Base-by-base conservation (phyloP, 2,888 invertebrate genomes). In the Mythimna pallens region DNA sequence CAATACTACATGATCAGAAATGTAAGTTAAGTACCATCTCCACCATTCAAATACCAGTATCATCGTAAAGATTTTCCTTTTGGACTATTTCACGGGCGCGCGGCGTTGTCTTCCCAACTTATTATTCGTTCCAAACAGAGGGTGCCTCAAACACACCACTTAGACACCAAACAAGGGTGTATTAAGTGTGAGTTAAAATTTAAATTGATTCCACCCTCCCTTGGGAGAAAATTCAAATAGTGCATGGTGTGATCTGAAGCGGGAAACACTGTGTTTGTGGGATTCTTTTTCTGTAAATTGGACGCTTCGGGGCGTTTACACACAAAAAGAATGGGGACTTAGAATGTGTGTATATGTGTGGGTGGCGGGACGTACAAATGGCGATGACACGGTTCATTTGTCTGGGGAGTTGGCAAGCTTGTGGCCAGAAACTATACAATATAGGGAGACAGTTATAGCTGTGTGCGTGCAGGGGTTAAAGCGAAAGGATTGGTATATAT, bases 141-240 rank as follows among this genome's bases (percentile, higher is more conserved):
- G 96, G 96, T 95, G 95, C 90, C 93, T 93, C 91, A 92, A 96
- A 96, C 95, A 96, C 94, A 95, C 96, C 96, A 96, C 96, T 96
- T 96, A 96, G 94, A 96, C 94, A 94, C 96, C 95, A 95, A 96
- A 96, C 96, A 96, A 94, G 96, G 96, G 96, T 95, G 95, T 95
- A 96, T 96, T 96, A 96, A 96, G 95, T 95, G 93, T 92, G 93
- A 96, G 95, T 96, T 96, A 96, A 96, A 96, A 96, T 96, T 96
- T 96, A 96, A 96, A 96, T 96, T 96, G 96, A 96, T 95, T 96
- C 95, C 90, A 92, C 95, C 95, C 95, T 94, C 95, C 92, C 90
- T 89, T 74, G 86, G 90, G 91, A 93, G 93, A 88, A 93, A 94
- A 95, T 95, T 95, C 95, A 94, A 95, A 96, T 96, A 96, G 96